These are phyloP conservation scores for Microtus richardsoni DNA, from an alignment of 2,113 vertebrate species.

Conservation along the genomic window DNA sequence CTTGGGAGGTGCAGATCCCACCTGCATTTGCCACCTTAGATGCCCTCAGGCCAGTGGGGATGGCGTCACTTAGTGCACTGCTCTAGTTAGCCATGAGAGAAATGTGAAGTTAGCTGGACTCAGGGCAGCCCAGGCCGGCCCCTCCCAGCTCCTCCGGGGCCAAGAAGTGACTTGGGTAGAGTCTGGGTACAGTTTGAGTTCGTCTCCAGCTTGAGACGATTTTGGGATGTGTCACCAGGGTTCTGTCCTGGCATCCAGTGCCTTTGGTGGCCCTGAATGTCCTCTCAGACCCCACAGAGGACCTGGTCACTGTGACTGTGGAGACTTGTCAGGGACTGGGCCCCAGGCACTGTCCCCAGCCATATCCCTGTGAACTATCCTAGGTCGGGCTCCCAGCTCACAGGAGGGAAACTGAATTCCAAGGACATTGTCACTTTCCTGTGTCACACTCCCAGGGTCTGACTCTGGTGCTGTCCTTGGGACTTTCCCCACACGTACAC, in stretches of 20 bases:
- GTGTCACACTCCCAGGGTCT: neutral
- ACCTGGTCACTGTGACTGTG: rapidly evolving
- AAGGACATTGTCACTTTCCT: neutral
- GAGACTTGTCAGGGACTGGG: neutral
- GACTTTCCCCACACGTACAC: neutral
- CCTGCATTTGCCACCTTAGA: rapidly evolving
- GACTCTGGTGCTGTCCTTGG: neutral
- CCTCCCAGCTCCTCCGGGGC: neutral
- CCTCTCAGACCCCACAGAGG: neutral
- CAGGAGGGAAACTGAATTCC: neutral
- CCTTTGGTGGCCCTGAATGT: neutral
- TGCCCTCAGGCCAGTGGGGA: neutral
- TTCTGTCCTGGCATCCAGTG: too few relatives aligned
- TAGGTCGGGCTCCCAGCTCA: neutral
- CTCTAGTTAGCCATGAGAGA: neutral
- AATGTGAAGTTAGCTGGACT: neutral
- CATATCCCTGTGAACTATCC: neutral
- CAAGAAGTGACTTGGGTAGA: neutral
- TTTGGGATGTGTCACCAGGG: neutral
- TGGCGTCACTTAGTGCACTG: rapidly evolving
- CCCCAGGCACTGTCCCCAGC: neutral
- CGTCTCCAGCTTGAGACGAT: neutral
- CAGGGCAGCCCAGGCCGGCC: rapidly evolving
- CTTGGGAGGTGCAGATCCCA: neutral
- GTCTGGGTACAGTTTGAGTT: rapidly evolving